These are phyloP conservation scores for Lontra canadensis DNA, from an alignment of 2,113 vertebrate genomes.

Conservation along the genomic window DNA sequence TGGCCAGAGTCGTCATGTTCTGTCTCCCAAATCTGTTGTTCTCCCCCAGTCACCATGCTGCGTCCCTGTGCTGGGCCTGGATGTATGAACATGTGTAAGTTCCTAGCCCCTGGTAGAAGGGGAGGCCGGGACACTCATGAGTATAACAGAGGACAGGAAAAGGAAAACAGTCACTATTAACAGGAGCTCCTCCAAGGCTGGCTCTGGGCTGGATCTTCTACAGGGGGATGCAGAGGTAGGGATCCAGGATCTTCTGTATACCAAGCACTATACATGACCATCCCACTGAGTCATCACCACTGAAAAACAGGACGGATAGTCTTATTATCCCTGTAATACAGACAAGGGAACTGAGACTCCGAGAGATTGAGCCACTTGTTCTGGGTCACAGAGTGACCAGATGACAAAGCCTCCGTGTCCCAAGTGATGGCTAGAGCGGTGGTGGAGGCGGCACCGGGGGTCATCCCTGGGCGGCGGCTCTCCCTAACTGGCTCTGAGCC, in stretches of 20 bases:
- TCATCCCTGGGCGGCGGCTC: not conserved
- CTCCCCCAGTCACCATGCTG: not conserved
- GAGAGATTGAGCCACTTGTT: not conserved
- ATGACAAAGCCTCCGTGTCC: not conserved
- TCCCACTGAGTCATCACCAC: not conserved
- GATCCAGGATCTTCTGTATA: not conserved
- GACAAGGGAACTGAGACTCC: not conserved
- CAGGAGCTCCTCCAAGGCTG: not conserved
- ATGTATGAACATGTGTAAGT: not conserved
- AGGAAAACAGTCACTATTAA: not conserved
- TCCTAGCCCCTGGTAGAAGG: not conserved
- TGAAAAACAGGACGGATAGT: not conserved
- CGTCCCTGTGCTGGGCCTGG: not conserved
- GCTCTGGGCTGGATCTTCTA: not conserved
- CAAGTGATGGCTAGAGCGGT: not conserved
- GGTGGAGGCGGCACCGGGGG: not conserved
- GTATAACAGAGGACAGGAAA: not conserved
- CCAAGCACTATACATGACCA: not conserved
- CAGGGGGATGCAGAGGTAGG: not conserved
- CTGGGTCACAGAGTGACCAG: not conserved
- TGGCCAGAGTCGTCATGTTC: not conserved
- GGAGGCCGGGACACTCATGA: not conserved
- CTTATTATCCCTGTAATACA: not conserved
- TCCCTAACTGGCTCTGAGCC: not conserved
- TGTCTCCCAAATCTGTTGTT: not conserved